These are phyloP conservation scores for Allolobophora icterica DNA, from an alignment of 2,888 invertebrate species.

Conservation along the genomic window DNA sequence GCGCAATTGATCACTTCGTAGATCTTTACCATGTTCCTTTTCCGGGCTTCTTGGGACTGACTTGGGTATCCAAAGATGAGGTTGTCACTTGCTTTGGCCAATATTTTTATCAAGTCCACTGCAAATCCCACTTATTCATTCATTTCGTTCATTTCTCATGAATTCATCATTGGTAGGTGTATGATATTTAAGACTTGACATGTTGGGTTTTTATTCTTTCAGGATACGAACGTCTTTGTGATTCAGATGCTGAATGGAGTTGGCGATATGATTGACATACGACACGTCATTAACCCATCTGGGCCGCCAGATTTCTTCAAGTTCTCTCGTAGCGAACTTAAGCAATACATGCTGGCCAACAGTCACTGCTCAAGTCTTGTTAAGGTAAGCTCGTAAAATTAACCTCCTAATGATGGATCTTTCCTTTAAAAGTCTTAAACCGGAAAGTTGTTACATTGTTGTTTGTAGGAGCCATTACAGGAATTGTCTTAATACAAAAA, in stretches of 20 bases:
- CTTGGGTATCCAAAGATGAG: too few species aligned
- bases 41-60: not conserved
- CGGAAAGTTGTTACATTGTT: too few species aligned
- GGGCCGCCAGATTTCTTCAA: slow-evolving; percentile 52
- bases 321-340: slow-evolving; percentile 52
- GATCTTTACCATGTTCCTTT: not conserved
- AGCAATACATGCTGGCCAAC: slow-evolving; percentile 49
- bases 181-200: not conserved
- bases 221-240: slow-evolving; percentile 50
- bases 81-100: not conserved
- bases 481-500: not conserved
- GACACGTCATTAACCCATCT: slow-evolving; percentile 51
- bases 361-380: slow-evolving; percentile 59
- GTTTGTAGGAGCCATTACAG: not conserved
- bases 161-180: not conserved
- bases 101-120: not conserved
- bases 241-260: slow-evolving; percentile 58
- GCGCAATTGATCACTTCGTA: too few species aligned
- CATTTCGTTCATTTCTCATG: not conserved
- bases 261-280: slow-evolving; percentile 58
- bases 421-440: too few species aligned
- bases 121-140: not conserved
- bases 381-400: slow-evolving; percentile 51
- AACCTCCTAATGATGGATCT: not conserved
- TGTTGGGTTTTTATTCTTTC: slow-evolving; percentile 29